These are phyloP conservation scores for Acleris laterana DNA, from an alignment of 2,888 invertebrate species.

Conservation along the genomic window DNA sequence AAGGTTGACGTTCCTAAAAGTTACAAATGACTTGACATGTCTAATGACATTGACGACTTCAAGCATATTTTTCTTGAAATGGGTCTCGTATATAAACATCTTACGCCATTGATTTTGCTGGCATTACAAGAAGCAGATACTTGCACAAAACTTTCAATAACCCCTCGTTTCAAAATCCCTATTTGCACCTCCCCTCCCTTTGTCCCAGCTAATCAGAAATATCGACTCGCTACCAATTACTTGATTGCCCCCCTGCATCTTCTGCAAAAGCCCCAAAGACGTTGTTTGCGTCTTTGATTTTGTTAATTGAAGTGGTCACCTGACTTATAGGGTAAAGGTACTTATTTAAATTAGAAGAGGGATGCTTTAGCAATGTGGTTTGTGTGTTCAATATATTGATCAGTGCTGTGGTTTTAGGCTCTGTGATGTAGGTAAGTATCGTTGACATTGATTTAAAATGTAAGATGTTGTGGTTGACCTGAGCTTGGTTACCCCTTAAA, in stretches of 20 bases:
- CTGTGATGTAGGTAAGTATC: neutral
- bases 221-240: conserved; percentile 72
- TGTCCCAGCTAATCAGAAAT: conserved; percentile 64
- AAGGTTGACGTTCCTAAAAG: no score
- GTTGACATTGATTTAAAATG: no score
- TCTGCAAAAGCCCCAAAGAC: conserved; percentile 39
- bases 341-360: conserved; percentile 33
- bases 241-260: conserved; percentile 73
- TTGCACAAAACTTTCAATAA: neutral
- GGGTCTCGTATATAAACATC: no score
- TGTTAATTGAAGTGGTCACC: conserved; percentile 33
- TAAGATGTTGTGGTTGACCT: no score
- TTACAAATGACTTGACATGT: no score
- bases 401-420: neutral
- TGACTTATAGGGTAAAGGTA: conserved; percentile 12
- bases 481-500: no score
- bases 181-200: conserved; percentile 38
- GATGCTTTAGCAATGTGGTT: neutral
- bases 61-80: no score
- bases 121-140: no score
- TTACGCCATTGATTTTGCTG: no score
- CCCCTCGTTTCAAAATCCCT: conserved; percentile 6
- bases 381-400: neutral
- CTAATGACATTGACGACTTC: no score
- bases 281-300: conserved; percentile 36